A percentile compares a stretch with the other conserved stretches of the same genome.
Evolutionary conservation across 2,888 invertebrate species (phyloP).

Genomic region (Lepetodrilus schrolli): DNA sequence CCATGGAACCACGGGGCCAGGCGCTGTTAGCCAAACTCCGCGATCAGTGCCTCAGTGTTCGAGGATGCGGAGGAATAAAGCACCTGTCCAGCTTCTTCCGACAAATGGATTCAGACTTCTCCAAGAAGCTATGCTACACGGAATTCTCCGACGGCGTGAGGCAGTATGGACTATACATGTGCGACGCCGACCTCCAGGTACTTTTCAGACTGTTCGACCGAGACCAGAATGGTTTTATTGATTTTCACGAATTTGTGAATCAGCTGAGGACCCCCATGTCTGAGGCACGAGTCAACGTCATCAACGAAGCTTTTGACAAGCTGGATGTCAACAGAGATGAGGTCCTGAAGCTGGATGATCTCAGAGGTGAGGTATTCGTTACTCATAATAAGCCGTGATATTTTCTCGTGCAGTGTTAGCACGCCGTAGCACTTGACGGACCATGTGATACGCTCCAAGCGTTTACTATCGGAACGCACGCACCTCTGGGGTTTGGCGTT

Average conservation of each 20-base stretch:
- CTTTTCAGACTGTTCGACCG: constrained; percentile 65
- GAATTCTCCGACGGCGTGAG: constrained; percentile 64
- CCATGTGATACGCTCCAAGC: too few species aligned
- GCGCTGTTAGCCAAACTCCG: constrained; percentile 52
- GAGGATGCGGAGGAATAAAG: constrained; percentile 61
- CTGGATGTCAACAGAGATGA: constrained; percentile 67
- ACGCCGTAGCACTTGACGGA: too few species aligned
- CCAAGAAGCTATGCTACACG: constrained; percentile 59
- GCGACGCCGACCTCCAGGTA: constrained; percentile 55
- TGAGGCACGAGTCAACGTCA: constrained; percentile 51
- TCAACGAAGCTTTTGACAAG: constrained; percentile 67
- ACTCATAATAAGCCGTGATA: too few species aligned
- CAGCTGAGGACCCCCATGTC: constrained; percentile 64
- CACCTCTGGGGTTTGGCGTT: too few species aligned
- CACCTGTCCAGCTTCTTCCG: constrained; percentile 63
- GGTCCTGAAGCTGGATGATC: constrained; percentile 63
- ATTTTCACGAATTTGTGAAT: constrained; percentile 67
- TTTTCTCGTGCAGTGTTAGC: too few species aligned
- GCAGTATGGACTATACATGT: constrained; percentile 52
- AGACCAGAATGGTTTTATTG: constrained; percentile 62
- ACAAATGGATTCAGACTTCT: constrained; percentile 66
- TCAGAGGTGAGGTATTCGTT: constrained; percentile 62
- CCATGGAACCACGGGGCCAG: constrained; percentile 33
- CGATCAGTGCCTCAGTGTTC: constrained; percentile 47
- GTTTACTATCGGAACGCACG: too few species aligned